phyloP scores from a whole-genome alignment of 2,113 vertebrate genomes.

The Galbula dea region DNA sequence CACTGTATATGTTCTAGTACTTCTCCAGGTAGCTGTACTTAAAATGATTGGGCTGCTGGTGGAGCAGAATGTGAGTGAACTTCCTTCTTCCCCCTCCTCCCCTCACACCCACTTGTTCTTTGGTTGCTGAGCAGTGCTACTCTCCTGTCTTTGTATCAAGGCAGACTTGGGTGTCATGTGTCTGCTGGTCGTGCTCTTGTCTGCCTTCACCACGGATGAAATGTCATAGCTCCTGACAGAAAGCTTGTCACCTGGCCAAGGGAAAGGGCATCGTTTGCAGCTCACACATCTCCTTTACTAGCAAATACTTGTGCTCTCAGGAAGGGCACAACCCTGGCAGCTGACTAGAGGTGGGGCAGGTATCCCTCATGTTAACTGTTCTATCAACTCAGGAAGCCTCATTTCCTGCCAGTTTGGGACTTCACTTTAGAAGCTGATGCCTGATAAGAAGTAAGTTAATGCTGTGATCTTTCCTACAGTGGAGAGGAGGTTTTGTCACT shows the following conservation, averaged over 20 bases:
- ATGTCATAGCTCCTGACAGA: neutral
- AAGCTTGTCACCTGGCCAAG: neutral
- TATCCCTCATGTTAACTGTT: neutral
- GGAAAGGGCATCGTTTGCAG: neutral
- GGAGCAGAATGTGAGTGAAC: neutral
- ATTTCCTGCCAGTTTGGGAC: neutral
- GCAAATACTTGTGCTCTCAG: too few species aligned
- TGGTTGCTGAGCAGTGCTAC: neutral
- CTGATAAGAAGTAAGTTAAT: neutral
- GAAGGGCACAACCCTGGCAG: neutral
- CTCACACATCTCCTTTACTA: neutral
- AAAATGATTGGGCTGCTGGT: neutral
- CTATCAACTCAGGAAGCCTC: rapidly evolving
- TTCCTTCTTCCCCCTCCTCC: neutral
- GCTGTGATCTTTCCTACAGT: neutral
- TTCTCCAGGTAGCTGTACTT: neutral
- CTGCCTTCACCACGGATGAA: neutral
- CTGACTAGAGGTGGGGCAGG: neutral
- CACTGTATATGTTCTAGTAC: neutral
- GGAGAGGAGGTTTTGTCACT: neutral
- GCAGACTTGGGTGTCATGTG: neutral
- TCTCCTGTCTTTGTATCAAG: neutral
- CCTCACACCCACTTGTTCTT: neutral
- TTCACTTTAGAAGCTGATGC: neutral
- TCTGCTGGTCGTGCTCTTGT: neutral